Evolutionary conservation across 1,140 invertebrate species (phyloP).

Genomic region (Sarcophaga bullata): DNA sequence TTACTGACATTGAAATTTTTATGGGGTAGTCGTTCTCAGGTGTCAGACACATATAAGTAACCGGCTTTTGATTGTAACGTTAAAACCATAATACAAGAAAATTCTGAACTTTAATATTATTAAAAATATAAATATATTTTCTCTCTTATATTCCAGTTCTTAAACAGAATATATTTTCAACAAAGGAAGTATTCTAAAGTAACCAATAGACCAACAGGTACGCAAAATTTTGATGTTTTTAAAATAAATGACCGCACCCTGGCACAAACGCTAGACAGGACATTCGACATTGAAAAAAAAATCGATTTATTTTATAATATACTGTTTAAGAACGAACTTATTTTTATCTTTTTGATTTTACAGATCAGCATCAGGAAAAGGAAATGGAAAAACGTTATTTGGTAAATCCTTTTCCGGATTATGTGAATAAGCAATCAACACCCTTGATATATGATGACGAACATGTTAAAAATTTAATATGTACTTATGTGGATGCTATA

Average conservation of each 20-base stretch:
- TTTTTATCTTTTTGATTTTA: not conserved
- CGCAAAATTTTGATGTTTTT: not conserved
- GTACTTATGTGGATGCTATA: constrained; percentile 63
- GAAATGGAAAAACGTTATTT: constrained; percentile 61
- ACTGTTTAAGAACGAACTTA: not conserved
- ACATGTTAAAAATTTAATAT: constrained; percentile 61
- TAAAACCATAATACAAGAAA: not conserved
- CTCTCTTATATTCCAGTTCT: not conserved
- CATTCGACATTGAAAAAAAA: constrained; percentile 16
- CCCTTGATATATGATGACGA: constrained; percentile 59
- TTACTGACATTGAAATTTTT: no score
- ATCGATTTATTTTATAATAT: constrained; percentile 5
- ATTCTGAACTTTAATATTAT: not conserved
- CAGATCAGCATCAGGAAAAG: not conserved
- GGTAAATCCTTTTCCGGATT: constrained; percentile 60
- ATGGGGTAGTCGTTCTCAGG: not conserved
- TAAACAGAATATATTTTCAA: not conserved
- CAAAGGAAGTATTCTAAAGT: not conserved
- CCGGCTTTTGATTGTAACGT: not conserved
- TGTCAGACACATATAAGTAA: not conserved
- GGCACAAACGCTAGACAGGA: constrained; percentile 15
- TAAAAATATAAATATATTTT: constrained; percentile 16
- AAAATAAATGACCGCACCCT: not conserved
- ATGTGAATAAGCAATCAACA: constrained; percentile 53
- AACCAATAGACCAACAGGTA: not conserved